Conservation (phyloP, 2,888 invertebrate species). For the Perdita meconis region DNA sequence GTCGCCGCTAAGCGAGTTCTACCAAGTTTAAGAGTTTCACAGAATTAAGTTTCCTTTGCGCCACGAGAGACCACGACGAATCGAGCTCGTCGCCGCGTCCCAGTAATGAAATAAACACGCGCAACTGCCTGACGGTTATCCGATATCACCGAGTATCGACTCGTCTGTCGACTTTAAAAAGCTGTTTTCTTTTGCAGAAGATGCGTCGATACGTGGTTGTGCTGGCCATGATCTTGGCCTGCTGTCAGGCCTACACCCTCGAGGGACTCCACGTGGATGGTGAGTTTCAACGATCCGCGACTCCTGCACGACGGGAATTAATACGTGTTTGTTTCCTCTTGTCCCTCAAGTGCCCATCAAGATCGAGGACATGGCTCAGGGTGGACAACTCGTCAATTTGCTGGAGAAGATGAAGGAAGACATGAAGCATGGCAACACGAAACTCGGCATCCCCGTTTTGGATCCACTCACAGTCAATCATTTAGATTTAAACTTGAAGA, state of each 20-base stretch:
- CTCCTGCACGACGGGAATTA: no score
- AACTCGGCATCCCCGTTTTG: conserved; percentile 69
- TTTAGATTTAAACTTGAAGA: conserved; percentile 23
- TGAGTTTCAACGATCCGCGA: no score
- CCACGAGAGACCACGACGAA: neutral
- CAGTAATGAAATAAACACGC: conserved; percentile 26
- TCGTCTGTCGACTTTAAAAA: neutral
- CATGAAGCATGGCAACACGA: conserved; percentile 62
- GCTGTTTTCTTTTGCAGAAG: neutral
- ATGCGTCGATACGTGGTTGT: conserved; percentile 14
- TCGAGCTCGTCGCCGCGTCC: neutral
- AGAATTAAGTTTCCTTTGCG: no score
- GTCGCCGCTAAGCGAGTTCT: no score
- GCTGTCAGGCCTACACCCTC: neutral
- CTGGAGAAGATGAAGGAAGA: conserved; percentile 61
- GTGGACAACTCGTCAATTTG: conserved; percentile 30
- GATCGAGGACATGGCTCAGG: neutral
- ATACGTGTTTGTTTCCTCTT: no score
- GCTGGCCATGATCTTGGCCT: conserved; percentile 1
- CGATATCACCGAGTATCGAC: conserved; percentile 2
- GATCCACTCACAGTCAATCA: conserved; percentile 67
- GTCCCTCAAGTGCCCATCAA: no score
- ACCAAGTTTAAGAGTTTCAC: no score
- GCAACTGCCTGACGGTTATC: conserved; percentile 6
- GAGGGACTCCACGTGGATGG: neutral